phyloP scores from a whole-genome alignment of 2,888 invertebrate genomes.

The Andrena praecox region DNA sequence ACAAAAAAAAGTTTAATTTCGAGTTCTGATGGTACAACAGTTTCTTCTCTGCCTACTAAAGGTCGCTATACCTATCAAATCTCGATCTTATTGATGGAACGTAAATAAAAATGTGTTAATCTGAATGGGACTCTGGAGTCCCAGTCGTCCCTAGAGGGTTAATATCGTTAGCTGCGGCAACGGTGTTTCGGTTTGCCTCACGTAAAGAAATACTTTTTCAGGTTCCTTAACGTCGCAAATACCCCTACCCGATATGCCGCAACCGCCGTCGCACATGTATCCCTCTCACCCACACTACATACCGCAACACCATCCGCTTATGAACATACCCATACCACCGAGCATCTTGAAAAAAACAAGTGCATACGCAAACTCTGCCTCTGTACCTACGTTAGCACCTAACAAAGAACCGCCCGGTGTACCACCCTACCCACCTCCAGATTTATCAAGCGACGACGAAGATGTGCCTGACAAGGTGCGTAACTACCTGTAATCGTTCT shows the following conservation, averaged over 20 bases:
- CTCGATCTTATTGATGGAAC: too few species aligned
- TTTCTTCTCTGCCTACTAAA: too few species aligned
- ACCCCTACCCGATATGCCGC: slow-evolving; percentile 86
- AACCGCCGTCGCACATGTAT: slow-evolving; percentile 81
- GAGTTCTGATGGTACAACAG: too few species aligned
- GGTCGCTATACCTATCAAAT: too few species aligned
- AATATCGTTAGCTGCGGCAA: not conserved
- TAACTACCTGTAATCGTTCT: slow-evolving; percentile 35
- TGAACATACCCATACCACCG: slow-evolving; percentile 87
- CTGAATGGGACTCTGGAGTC: too few species aligned
- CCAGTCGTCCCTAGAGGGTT: too few species aligned
- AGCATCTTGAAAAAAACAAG: slow-evolving; percentile 92
- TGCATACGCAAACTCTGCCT: slow-evolving; percentile 84
- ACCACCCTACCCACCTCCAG: slow-evolving; percentile 93
- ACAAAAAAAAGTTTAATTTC: too few species aligned
- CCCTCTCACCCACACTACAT: slow-evolving; percentile 81
- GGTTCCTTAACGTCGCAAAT: slow-evolving; percentile 87
- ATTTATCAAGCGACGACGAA: slow-evolving; percentile 89
- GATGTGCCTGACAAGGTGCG: slow-evolving; percentile 79
- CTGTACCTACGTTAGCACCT: slow-evolving; percentile 76
- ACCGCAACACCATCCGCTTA: slow-evolving; percentile 84
- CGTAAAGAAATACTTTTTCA: slow-evolving; percentile 59
- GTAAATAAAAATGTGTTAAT: too few species aligned
- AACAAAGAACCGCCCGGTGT: slow-evolving; percentile 93
- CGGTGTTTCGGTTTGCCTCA: slow-evolving; percentile 1